A percentile compares a stretch with the other conserved stretches of the same genome.
These are phyloP conservation scores for Drosophila demipolita DNA, from an alignment of 2,888 invertebrate genomes.

Conservation along the genomic window DNA sequence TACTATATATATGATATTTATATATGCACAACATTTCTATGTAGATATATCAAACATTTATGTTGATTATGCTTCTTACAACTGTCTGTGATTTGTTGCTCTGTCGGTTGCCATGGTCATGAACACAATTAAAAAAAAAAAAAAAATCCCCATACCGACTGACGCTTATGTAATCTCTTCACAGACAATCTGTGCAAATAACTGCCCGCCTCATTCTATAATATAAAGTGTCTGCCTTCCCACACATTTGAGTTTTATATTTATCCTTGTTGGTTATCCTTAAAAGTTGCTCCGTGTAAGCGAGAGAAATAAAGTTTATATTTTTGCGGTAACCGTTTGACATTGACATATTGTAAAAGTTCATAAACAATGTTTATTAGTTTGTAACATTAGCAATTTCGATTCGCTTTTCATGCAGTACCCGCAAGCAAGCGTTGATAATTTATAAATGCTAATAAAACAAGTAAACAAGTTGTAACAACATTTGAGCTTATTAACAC, in stretches of 20 bases:
- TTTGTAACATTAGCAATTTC: not conserved
- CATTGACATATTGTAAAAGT: conserved; percentile 1
- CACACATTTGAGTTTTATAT: not conserved
- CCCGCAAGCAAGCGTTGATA: not conserved
- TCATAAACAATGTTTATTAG: not conserved
- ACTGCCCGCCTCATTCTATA: not conserved
- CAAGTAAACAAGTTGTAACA: not conserved
- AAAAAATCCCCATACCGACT: conserved; percentile 3
- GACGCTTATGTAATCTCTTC: conserved; percentile 41
- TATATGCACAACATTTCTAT: conserved; percentile 12
- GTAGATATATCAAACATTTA: conserved; percentile 49
- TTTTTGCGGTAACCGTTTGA: not conserved
- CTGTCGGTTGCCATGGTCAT: conserved; percentile 68
- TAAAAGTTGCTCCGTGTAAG: not conserved
- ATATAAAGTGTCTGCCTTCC: not conserved
- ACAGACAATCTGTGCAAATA: not conserved
- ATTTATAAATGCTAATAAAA: not conserved
- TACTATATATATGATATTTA: not conserved
- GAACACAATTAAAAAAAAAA: conserved; percentile 68
- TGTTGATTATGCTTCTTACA: conserved; percentile 68
- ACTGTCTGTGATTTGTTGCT: conserved; percentile 42
- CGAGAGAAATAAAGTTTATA: not conserved
- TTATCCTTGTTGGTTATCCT: not conserved
- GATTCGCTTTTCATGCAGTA: not conserved
- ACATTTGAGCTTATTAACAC: not conserved